Conservation (phyloP, 37 sponge, comb jelly and placozoan species). For the Beroe forskalii region DNA sequence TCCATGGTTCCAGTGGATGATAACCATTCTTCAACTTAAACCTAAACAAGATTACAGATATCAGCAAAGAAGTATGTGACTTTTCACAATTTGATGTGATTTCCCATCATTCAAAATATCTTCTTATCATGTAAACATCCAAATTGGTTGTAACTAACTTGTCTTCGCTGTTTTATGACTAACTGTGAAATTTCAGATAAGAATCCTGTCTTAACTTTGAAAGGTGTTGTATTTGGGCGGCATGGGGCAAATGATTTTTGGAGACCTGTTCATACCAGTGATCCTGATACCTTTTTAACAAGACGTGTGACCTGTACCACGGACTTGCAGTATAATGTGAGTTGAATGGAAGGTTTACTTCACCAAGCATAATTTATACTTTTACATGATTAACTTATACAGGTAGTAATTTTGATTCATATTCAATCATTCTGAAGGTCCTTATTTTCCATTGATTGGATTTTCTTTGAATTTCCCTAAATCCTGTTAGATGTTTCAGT, state of each 20-base stretch:
- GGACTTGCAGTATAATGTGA: conserved; percentile 2
- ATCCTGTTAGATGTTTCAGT: too few species aligned
- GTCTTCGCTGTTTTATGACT: too few species aligned
- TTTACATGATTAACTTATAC: too few species aligned
- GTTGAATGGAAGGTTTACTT: neutral
- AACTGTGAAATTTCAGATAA: conserved; percentile 56
- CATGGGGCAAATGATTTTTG: neutral
- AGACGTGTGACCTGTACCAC: neutral
- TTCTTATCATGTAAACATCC: neutral
- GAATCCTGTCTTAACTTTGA: neutral
- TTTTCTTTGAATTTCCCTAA: too few species aligned
- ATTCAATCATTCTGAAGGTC: too few species aligned
- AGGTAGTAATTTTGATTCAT: too few species aligned
- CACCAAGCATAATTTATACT: too few species aligned
- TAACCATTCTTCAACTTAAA: conserved; percentile 15
- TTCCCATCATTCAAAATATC: too few species aligned
- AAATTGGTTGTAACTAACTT: neutral
- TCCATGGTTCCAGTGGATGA: conserved; percentile 35
- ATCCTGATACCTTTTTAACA: neutral
- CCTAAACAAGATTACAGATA: neutral
- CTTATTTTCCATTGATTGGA: too few species aligned
- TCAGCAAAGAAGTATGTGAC: neutral
- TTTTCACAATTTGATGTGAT: too few species aligned
- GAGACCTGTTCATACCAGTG: neutral
- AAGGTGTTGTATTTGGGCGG: conserved; percentile 16